Percentiles rank a stretch among this genome's conserved stretches.
Conservation (phyloP, 1,140 invertebrate genomes). For the Pseudachorutes palmiensis region DNA sequence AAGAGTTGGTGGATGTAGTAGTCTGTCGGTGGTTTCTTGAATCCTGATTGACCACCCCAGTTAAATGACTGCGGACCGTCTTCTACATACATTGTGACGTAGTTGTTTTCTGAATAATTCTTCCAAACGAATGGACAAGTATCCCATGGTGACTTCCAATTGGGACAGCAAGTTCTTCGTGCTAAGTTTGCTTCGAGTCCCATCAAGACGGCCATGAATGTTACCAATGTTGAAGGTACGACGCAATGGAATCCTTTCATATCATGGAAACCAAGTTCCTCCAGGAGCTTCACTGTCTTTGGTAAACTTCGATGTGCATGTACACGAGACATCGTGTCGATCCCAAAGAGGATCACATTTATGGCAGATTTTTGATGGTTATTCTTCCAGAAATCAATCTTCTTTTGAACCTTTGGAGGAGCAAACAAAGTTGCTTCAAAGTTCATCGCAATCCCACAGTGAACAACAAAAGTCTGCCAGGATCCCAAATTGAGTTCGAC, state of each 20-base stretch:
- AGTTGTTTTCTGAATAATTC: slow-evolving; percentile 44
- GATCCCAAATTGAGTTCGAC: not conserved
- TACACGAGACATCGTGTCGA: slow-evolving; percentile 13
- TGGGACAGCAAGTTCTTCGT: slow-evolving; percentile 35
- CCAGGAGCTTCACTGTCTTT: not conserved
- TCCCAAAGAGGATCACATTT: slow-evolving; percentile 12
- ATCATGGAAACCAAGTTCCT: slow-evolving; percentile 6
- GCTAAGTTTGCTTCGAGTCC: not conserved
- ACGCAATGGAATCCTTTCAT: slow-evolving; percentile 15
- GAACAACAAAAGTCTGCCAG: not conserved
- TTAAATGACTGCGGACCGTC: slow-evolving; percentile 47
- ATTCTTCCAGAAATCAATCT: slow-evolving; percentile 14
- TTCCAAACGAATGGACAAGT: slow-evolving; percentile 47
- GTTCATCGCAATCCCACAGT: slow-evolving; percentile 2
- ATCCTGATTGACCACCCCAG: slow-evolving; percentile 46
- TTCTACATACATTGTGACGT: slow-evolving; percentile 48
- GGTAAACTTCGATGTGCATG: slow-evolving; percentile 13
- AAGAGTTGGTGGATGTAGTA: slow-evolving; percentile 50
- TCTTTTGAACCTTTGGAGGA: not conserved
- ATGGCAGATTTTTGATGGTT: not conserved
- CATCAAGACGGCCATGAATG: slow-evolving; percentile 11
- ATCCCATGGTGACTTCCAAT: slow-evolving; percentile 14
- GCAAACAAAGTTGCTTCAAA: slow-evolving; percentile 10
- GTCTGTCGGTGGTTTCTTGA: slow-evolving; percentile 44
- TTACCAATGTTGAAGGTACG: not conserved